Evolutionary conservation across 2,888 invertebrate species (phyloP).

Genomic region (Lottia gigantea): DNA sequence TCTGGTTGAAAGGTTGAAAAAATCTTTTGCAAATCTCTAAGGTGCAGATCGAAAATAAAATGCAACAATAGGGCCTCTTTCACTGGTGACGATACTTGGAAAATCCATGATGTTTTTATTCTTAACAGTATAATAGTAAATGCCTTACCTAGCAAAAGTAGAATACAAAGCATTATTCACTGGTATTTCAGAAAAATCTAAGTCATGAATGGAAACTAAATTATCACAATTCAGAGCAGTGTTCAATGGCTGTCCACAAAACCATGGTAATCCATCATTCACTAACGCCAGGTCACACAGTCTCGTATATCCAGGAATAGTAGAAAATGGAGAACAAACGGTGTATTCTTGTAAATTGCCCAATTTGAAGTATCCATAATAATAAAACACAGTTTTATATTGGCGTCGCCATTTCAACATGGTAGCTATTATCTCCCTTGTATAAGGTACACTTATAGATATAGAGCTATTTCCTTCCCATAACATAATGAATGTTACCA

Average conservation of each 20-base stretch:
- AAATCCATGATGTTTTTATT: too few relatives aligned
- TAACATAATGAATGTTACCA: conserved; percentile 4
- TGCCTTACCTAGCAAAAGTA: not conserved
- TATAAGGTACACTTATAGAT: not conserved
- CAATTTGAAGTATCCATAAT: not conserved
- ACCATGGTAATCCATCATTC: not conserved
- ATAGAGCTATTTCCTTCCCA: conserved; percentile 13
- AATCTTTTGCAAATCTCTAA: too few relatives aligned
- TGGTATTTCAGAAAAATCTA: not conserved
- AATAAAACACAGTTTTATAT: not conserved
- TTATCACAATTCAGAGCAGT: not conserved
- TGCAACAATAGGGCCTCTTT: too few relatives aligned
- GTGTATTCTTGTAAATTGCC: not conserved
- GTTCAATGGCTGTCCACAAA: not conserved
- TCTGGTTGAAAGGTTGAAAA: too few relatives aligned
- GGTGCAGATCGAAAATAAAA: too few relatives aligned
- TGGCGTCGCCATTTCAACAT: conserved; percentile 3
- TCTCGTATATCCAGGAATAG: not conserved
- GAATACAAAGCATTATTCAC: not conserved
- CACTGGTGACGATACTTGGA: too few relatives aligned
- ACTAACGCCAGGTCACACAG: not conserved
- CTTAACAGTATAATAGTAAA: too few relatives aligned
- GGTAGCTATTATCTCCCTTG: not conserved
- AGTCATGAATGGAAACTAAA: not conserved
- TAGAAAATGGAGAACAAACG: not conserved